phyloP scores from a whole-genome alignment of 1,140 invertebrate species.

The Ganaspis sp. region DNA sequence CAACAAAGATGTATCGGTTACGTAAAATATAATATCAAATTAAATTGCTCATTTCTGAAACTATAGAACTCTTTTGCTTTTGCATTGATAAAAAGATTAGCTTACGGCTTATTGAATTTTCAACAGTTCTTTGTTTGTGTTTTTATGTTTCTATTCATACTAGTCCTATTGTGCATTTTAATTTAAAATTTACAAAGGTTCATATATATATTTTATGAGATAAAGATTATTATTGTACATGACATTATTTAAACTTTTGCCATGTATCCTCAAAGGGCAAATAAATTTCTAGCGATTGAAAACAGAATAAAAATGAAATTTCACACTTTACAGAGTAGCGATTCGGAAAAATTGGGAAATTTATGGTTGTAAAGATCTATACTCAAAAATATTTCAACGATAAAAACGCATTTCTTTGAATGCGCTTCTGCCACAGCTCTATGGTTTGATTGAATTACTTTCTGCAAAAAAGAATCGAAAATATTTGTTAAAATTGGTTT shows the following conservation, averaged over 20 bases:
- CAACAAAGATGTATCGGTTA: neutral
- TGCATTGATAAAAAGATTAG: neutral
- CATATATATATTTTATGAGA: neutral
- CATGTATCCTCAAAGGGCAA: neutral
- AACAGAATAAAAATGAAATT: conserved; percentile 11
- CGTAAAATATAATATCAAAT: conserved; percentile 3
- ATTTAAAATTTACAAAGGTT: neutral
- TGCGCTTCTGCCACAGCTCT: neutral
- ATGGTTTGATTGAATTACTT: neutral
- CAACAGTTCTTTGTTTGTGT: neutral
- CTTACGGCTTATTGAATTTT: neutral
- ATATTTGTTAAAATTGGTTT: no score
- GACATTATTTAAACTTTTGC: no score
- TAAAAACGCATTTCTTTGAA: neutral
- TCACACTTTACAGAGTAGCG: neutral
- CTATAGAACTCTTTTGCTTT: neutral
- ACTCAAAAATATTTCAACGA: neutral
- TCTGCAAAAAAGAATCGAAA: neutral
- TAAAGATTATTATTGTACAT: no score
- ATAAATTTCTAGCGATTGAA: neutral
- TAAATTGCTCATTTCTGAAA: neutral
- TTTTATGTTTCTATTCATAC: neutral
- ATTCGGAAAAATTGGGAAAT: conserved; percentile 21
- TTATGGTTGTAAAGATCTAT: neutral
- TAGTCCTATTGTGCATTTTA: neutral